These are phyloP conservation scores for Pardosa pseudoannulata DNA, from an alignment of 2,888 invertebrate genomes.

Conservation along the genomic window DNA sequence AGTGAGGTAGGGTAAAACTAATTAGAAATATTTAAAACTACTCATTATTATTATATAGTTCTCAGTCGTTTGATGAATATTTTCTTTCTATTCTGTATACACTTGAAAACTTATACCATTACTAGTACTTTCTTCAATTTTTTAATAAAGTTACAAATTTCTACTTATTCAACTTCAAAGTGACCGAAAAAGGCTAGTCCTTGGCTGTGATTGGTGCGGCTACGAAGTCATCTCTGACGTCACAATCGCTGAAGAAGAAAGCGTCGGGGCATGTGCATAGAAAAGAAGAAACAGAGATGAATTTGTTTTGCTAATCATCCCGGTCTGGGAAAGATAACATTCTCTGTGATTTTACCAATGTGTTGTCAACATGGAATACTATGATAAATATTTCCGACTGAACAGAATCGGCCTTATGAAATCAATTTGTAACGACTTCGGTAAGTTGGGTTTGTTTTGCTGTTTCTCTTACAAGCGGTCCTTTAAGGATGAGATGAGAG, in stretches of 20 bases:
- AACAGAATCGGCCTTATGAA: not conserved
- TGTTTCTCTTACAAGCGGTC: slow-evolving; percentile 21
- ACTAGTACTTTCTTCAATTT: too few species aligned
- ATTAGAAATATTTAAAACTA: too few species aligned
- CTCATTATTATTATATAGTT: too few species aligned
- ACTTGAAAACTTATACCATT: too few species aligned
- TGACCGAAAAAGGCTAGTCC: slow-evolving; percentile 67
- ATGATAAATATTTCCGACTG: not conserved
- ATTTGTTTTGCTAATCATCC: slow-evolving; percentile 49
- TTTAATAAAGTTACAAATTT: not conserved
- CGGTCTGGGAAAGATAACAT: slow-evolving; percentile 29
- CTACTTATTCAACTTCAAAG: slow-evolving; percentile 50
- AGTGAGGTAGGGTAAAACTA: too few species aligned
- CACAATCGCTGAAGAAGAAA: slow-evolving; percentile 35
- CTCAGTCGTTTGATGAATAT: too few species aligned
- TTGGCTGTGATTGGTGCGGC: slow-evolving; percentile 65
- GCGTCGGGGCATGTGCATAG: slow-evolving; percentile 63
- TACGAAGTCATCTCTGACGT: slow-evolving; percentile 54
- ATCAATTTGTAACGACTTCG: not conserved
- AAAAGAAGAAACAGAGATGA: slow-evolving; percentile 45
- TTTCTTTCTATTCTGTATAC: too few species aligned
- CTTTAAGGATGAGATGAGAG: slow-evolving; percentile 37
- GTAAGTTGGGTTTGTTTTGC: slow-evolving; percentile 17
- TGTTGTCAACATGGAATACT: slow-evolving; percentile 46
- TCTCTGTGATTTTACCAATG: not conserved